Conservation (phyloP, 2,113 vertebrate genomes). For the Pteruthius melanotis region DNA sequence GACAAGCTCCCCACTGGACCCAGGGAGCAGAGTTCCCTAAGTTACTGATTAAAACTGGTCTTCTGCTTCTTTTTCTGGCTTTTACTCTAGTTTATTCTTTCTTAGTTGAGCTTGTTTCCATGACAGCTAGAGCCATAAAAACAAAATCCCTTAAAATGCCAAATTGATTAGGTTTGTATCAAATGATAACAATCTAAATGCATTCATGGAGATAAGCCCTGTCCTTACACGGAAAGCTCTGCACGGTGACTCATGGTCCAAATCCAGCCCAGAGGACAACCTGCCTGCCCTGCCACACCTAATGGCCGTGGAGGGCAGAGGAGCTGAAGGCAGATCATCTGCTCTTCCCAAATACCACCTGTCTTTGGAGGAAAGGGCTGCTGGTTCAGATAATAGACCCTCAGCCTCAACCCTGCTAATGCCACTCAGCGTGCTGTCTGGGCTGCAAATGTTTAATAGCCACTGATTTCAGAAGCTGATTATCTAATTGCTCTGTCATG, state of each 20-base stretch:
- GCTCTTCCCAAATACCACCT: background rate
- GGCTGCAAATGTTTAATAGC: background rate
- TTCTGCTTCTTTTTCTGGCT: background rate
- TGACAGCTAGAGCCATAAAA: background rate
- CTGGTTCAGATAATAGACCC: background rate
- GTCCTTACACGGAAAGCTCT: background rate
- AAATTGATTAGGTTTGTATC: background rate
- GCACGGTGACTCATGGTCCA: background rate
- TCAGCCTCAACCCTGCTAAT: background rate
- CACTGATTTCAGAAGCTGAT: slow-evolving; percentile 26
- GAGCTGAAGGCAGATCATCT: background rate
- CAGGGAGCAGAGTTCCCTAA: background rate
- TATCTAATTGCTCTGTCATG: background rate
- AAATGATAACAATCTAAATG: background rate
- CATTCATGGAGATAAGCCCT: background rate
- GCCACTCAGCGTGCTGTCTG: background rate
- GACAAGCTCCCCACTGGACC: background rate
- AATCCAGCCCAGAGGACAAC: background rate
- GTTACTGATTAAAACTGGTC: background rate
- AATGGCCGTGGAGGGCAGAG: background rate
- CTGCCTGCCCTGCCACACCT: background rate
- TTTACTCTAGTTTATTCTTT: background rate
- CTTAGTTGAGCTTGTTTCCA: background rate
- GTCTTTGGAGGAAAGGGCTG: background rate
- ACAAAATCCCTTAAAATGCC: background rate